phyloP scores from a whole-genome alignment of 2,113 vertebrate species.

The Spea bombifrons region DNA sequence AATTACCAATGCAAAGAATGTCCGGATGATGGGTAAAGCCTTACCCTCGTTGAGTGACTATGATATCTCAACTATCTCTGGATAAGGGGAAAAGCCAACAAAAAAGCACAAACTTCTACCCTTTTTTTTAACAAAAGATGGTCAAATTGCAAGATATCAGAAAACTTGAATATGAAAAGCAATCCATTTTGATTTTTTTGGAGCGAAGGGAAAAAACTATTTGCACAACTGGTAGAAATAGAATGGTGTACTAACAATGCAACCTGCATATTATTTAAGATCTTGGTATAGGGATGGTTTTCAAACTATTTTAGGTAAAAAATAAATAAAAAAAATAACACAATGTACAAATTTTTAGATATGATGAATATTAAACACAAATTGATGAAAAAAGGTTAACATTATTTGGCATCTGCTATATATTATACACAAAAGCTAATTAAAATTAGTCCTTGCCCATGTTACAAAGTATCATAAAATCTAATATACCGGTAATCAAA shows the following conservation, averaged over 20 bases:
- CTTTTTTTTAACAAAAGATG: slow-evolving; percentile 9
- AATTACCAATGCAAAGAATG: slow-evolving; percentile 88
- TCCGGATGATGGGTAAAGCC: slow-evolving; percentile 79
- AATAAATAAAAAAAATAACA: not conserved
- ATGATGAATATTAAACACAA: not conserved
- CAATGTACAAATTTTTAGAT: not conserved
- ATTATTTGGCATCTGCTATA: not conserved
- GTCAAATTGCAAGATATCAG: not conserved
- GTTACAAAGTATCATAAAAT: too few relatives aligned
- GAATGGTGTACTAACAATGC: slow-evolving; percentile 7
- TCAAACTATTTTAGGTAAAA: slow-evolving; percentile 2
- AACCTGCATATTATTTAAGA: not conserved
- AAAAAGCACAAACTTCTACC: not conserved
- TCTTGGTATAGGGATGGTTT: slow-evolving; percentile 1
- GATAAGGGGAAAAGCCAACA: slow-evolving; percentile 59
- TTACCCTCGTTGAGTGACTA: slow-evolving; percentile 84
- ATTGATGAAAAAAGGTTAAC: not conserved
- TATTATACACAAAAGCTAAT: not conserved
- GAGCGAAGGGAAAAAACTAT: not conserved
- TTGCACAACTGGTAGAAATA: slow-evolving; percentile 10
- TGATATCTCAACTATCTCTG: slow-evolving; percentile 87
- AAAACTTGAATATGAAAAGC: not conserved
- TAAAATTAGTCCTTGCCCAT: not conserved
- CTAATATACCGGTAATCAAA: too few relatives aligned
- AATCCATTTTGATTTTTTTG: not conserved